phyloP scores from a whole-genome alignment of 2,797 vertebrate species.

The Okamejei kenojei region DNA sequence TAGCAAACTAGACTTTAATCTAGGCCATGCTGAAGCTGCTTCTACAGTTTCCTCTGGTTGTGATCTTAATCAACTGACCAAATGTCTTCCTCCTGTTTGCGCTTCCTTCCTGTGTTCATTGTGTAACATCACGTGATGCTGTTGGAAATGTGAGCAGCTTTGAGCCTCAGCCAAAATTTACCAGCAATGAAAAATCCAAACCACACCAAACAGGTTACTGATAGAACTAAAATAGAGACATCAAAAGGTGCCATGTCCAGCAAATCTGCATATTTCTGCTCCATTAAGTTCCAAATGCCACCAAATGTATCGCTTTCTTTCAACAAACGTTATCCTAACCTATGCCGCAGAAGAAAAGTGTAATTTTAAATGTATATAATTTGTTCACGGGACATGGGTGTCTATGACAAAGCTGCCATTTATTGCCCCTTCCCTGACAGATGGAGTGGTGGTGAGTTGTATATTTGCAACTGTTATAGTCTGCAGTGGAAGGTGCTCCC shows the following conservation, averaged over 20 bases:
- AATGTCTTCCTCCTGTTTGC: background rate
- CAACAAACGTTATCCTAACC: background rate
- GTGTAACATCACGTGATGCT: background rate
- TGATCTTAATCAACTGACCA: background rate
- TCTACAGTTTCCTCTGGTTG: background rate
- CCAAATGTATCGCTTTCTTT: background rate
- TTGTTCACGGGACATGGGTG: background rate
- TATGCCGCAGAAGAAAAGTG: background rate
- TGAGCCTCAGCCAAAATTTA: background rate
- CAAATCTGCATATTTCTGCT: background rate
- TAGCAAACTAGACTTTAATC: constrained; percentile 29
- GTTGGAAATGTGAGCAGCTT: background rate
- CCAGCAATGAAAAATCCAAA: background rate
- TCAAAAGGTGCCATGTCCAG: background rate
- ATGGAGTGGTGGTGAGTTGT: background rate
- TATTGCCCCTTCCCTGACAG: background rate
- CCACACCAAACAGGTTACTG: background rate
- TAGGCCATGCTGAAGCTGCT: constrained; percentile 6
- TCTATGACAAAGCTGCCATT: background rate
- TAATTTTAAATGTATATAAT: background rate
- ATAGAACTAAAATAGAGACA: background rate
- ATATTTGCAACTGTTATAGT: background rate
- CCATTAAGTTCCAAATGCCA: background rate
- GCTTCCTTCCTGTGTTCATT: constrained; percentile 12
- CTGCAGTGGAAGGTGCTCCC: background rate